Conservation (phyloP, 1,140 invertebrate species). For the Euwallacea fornicatus region DNA sequence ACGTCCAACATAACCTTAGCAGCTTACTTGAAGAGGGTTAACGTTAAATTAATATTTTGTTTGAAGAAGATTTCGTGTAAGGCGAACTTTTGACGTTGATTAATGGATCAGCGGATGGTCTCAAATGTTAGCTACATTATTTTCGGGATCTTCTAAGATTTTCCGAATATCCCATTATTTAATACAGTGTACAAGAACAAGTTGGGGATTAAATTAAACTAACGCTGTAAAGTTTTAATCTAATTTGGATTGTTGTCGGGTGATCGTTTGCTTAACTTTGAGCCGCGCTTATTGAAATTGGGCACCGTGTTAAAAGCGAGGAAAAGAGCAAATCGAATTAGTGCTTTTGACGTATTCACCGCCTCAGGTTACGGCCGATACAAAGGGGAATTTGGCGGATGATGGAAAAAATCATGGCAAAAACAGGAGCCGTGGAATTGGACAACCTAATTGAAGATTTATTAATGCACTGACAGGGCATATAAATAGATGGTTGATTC, state of each 20-base stretch:
- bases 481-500: no score
- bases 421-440: not conserved
- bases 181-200: constrained; percentile 9
- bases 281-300: not conserved
- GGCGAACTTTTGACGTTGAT: constrained; percentile 15
- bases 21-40: constrained; percentile 16
- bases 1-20: constrained; percentile 7
- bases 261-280: not conserved
- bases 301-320: not conserved
- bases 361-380: not conserved
- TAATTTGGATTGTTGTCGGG: not conserved
- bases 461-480: no score
- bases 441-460: not conserved
- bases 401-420: not conserved
- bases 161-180: constrained; percentile 15
- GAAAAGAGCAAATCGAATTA: not conserved
- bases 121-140: constrained; percentile 20
- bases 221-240: not conserved
- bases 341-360: not conserved
- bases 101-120: constrained; percentile 14
- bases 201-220: constrained; percentile 1
- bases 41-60: constrained; percentile 16
- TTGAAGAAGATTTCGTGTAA: constrained; percentile 11
- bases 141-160: constrained; percentile 12
- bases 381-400: not conserved